Percentiles rank a stretch among this genome's conserved stretches.
Conservation (phyloP, 2,888 invertebrate genomes). For the Cheilosia vulpina region DNA sequence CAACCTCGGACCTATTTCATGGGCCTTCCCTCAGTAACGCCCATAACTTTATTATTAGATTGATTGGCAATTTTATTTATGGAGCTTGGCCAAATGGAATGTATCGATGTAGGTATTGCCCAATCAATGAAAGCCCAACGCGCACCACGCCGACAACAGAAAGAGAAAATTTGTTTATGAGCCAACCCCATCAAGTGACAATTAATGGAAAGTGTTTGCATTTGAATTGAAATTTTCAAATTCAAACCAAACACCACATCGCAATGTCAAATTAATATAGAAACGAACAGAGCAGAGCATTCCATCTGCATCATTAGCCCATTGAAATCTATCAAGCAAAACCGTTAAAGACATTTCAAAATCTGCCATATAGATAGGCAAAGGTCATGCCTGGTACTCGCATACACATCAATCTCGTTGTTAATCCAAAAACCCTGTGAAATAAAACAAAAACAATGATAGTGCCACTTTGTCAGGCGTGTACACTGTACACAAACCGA, state of each 20-base stretch:
- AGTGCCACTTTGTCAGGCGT: constrained; percentile 52
- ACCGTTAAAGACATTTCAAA: constrained; percentile 42
- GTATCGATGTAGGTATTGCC: too few species aligned
- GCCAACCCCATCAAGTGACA: constrained; percentile 36
- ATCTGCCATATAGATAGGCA: constrained; percentile 26
- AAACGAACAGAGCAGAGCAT: background rate
- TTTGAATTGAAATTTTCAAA: background rate
- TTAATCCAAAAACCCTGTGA: constrained; percentile 18
- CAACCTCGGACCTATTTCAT: constrained; percentile 15
- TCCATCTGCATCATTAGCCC: constrained; percentile 32
- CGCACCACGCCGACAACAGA: background rate
- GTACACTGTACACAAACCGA: background rate
- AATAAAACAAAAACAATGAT: constrained; percentile 28
- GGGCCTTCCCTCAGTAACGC: background rate
- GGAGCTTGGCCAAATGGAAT: constrained; percentile 20
- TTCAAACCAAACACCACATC: constrained; percentile 35
- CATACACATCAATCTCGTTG: constrained; percentile 36
- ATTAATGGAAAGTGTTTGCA: constrained; percentile 36
- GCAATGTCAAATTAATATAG: constrained; percentile 33
- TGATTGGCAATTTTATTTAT: constrained; percentile 44
- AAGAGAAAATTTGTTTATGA: constrained; percentile 23
- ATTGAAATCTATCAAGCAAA: constrained; percentile 55
- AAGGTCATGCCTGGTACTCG: constrained; percentile 48
- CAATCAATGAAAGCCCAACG: constrained; percentile 41
- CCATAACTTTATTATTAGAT: constrained; percentile 42